Conservation (phyloP, 2,888 invertebrate genomes). For the Smittia sp. region DNA sequence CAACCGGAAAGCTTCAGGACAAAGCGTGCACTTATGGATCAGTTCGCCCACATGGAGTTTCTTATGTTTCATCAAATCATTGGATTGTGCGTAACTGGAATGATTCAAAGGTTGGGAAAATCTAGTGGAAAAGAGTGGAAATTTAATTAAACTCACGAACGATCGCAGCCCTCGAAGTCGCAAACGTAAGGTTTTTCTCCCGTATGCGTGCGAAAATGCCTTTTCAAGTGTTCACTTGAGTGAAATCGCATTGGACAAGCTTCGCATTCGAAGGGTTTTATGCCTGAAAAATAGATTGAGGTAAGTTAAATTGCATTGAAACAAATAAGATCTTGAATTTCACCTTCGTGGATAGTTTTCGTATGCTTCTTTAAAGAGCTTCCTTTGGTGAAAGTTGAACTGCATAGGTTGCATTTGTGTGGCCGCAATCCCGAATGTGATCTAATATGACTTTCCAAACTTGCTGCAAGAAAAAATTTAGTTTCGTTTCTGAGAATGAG, state of each 20-base stretch:
- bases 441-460: slow-evolving; percentile 7
- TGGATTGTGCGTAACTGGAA: slow-evolving; percentile 28
- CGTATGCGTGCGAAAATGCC: slow-evolving; percentile 22
- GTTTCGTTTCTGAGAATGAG: not conserved
- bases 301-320: not conserved
- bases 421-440: slow-evolving; percentile 15
- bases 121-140: too few relatives aligned
- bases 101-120: too few relatives aligned
- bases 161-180: slow-evolving; percentile 6
- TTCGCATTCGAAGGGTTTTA: not conserved
- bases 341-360: slow-evolving; percentile 20
- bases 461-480: not conserved
- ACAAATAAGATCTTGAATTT: too few relatives aligned
- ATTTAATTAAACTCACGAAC: too few relatives aligned
- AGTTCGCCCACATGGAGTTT: slow-evolving; percentile 33
- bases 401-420: slow-evolving; percentile 10
- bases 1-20: slow-evolving; percentile 14
- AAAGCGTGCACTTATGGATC: slow-evolving; percentile 26
- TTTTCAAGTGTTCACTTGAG: slow-evolving; percentile 23
- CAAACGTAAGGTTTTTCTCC: slow-evolving; percentile 37
- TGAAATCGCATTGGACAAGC: slow-evolving; percentile 4
- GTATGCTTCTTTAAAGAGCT: slow-evolving; percentile 26
- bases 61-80: slow-evolving; percentile 35
- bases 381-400: slow-evolving; percentile 29
- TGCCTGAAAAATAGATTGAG: not conserved